These are phyloP conservation scores for Lucifuga dentata DNA, from an alignment of 2,113 vertebrate species.

Conservation along the genomic window DNA sequence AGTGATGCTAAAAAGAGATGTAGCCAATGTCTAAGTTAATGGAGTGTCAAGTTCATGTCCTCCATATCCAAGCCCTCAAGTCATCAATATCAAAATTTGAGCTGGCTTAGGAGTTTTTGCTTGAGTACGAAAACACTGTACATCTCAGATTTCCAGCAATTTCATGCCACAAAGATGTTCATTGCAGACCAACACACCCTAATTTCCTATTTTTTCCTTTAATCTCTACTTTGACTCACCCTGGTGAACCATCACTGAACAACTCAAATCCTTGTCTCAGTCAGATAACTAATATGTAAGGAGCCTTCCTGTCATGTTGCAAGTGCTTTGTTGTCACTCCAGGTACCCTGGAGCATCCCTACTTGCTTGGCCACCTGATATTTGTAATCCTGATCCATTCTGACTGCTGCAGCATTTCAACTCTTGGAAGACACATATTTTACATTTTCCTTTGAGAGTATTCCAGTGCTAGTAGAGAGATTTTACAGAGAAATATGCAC, in stretches of 20 bases:
- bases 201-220: constrained; percentile 13
- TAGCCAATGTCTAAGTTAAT: background rate
- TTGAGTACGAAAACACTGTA: background rate
- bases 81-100: constrained; percentile 1
- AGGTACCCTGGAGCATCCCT: constrained; percentile 13
- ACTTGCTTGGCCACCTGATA: constrained; percentile 22
- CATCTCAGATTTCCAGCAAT: background rate
- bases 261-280: constrained; percentile 45
- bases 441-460: constrained; percentile 27
- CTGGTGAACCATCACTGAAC: constrained; percentile 59
- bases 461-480: constrained; percentile 8
- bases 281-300: constrained; percentile 55
- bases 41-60: background rate
- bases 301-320: constrained; percentile 27
- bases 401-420: constrained; percentile 37
- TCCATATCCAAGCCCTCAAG: background rate
- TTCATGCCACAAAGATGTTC: constrained; percentile 2
- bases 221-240: constrained; percentile 48
- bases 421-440: constrained; percentile 11
- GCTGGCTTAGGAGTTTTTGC: background rate
- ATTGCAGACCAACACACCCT: constrained; percentile 17
- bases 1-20: background rate
- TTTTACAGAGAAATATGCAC: constrained; percentile 17
- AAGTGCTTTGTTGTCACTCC: constrained; percentile 40
- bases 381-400: constrained; percentile 57